Base-by-base conservation (phyloP, 2,888 invertebrate species). In the Drosophila robusta region DNA sequence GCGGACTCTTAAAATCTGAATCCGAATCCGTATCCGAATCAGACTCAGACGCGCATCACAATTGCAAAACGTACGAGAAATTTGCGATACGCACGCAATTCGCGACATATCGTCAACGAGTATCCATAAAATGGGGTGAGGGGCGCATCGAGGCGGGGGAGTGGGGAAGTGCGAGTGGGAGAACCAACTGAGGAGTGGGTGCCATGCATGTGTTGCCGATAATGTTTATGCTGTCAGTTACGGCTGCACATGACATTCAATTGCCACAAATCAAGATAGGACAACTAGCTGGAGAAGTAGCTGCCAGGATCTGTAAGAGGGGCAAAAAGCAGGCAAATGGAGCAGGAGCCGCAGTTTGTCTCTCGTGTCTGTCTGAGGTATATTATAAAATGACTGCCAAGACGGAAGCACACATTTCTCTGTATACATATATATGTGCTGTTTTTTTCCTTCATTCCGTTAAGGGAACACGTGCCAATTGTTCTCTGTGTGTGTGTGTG, bases 231-330 rank as follows among this genome's bases (percentile, higher is more conserved):
- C 73, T 70, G 80, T 78, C 78, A 78, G 81, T 75, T 75, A 63
- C 69, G 71, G 69, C 74, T 77, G 75, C 78, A 80, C 71, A 83
- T 83, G 84, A 83, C 84, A 83, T 86, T 83, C 83, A 83, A 83
- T 83, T 83, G 86, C 83, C 86, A 86, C 83, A 83, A 83, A 83
- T 83, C 83, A 83, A 83, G 83, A 83, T 83, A 83, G 78, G 84
- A 61, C 69, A 54, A 54, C 52, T 47, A 70, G 42, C 34, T 63
- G 50, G 46, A 56, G 57, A 57, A 63, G 57, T 47, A 58, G 60
- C 52, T 57, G 36, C 34, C 34, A 45, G 26, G n/a, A 51, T 44
- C 65, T 36, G 9, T 49, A 29, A 22, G 34, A 55, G 36, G n/a
- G 46, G 26, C 42, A 47, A 38, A 50, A 32, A 22, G 18, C 47